Percentiles rank a stretch among this genome's conserved stretches.
Evolutionary conservation across 2,888 invertebrate genomes (phyloP).

Genomic region (Lasiommata megera): DNA sequence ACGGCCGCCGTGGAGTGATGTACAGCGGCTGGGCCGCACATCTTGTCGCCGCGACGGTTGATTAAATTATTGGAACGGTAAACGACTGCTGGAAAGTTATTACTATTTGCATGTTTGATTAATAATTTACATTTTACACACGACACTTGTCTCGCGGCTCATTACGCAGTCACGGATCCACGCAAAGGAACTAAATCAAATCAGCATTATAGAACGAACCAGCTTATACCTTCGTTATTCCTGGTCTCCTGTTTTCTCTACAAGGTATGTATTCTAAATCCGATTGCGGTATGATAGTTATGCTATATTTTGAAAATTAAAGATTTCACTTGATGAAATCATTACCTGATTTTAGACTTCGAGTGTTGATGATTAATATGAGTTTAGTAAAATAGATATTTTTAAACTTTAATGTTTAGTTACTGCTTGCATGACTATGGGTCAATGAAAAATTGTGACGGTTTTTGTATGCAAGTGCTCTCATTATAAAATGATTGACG

Average conservation of each 20-base stretch:
- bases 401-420: no score
- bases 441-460: no score
- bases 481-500: background rate
- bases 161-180: background rate
- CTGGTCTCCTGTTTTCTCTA: no score
- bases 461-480: no score
- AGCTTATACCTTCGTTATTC: background rate
- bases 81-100: constrained; percentile 4
- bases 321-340: no score
- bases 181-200: background rate
- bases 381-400: no score
- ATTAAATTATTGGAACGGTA: constrained; percentile 15
- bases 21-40: constrained; percentile 11
- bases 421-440: no score
- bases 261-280: no score
- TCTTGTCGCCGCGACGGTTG: constrained; percentile 9
- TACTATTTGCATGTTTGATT: constrained; percentile 9
- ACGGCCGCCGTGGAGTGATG: constrained; percentile 4
- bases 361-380: no score
- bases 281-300: no score
- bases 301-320: no score
- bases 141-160: background rate
- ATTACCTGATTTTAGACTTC: no score
- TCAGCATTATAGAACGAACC: background rate
- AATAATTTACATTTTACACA: constrained; percentile 6